phyloP scores from a whole-genome alignment of 2,113 vertebrate species.

The Neotoma lepida region DNA sequence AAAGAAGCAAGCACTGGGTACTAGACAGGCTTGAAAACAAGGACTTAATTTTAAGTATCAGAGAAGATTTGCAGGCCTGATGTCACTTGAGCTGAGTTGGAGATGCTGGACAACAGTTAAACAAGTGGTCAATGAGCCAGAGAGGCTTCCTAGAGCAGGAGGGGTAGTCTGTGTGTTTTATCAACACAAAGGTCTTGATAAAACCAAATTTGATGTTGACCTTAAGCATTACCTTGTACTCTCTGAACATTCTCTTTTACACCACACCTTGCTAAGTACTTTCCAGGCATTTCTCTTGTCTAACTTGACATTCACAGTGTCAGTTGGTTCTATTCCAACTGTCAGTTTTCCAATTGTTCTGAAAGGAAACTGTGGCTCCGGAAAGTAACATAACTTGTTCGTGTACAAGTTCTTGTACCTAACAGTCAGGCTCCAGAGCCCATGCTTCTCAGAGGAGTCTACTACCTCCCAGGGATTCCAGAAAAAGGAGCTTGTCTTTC shows the following conservation, averaged over 20 bases:
- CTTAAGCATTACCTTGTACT: neutral
- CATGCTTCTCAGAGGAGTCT: neutral
- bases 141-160: neutral
- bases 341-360: neutral
- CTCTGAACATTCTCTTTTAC: slow-evolving; percentile 15
- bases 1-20: slow-evolving; percentile 12
- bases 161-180: neutral
- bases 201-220: neutral
- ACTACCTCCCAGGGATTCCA: neutral
- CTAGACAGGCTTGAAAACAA: neutral
- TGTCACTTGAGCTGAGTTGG: neutral
- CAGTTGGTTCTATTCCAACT: slow-evolving; percentile 15
- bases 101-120: neutral
- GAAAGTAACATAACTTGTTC: slow-evolving; percentile 20
- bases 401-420: no score
- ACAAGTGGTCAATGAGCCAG: neutral
- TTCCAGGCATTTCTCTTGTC: slow-evolving; percentile 28
- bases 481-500: neutral
- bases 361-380: slow-evolving; percentile 26
- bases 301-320: neutral
- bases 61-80: neutral
- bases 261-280: slow-evolving; percentile 35
- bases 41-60: slow-evolving; percentile 50
- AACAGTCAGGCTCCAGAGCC: neutral
- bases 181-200: neutral